Evolutionary conservation across 1,140 invertebrate genomes (phyloP).

Genomic region (Agrilus planipennis): DNA sequence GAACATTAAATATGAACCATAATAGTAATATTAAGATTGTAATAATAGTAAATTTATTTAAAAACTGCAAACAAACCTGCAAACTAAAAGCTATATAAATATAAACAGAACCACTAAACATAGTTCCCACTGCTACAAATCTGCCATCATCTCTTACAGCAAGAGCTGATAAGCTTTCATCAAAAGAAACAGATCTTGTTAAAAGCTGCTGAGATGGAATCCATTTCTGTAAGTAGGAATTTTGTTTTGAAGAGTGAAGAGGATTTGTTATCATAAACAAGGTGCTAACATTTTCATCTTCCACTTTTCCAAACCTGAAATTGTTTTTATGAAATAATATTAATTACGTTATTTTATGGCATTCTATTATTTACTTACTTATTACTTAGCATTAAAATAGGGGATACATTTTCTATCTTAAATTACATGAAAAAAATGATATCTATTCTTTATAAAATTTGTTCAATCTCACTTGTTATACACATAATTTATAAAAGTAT

Average conservation of each 20-base stretch:
- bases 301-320: slow-evolving; percentile 55
- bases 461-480: too few species aligned
- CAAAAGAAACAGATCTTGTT: slow-evolving; percentile 41
- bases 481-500: too few species aligned
- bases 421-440: too few species aligned
- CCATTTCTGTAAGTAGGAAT: slow-evolving; percentile 64
- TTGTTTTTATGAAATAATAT: slow-evolving; percentile 16
- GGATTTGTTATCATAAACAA: slow-evolving; percentile 79
- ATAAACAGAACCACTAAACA: slow-evolving; percentile 81
- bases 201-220: slow-evolving; percentile 44
- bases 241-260: slow-evolving; percentile 51
- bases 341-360: slow-evolving; percentile 6
- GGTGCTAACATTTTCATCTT: slow-evolving; percentile 50
- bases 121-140: slow-evolving; percentile 84
- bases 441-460: too few species aligned
- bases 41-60: slow-evolving; percentile 10
- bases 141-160: slow-evolving; percentile 82
- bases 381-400: too few species aligned
- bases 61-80: slow-evolving; percentile 61
- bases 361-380: too few species aligned
- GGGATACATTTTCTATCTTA: too few species aligned
- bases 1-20: neutral
- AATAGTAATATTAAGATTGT: too few species aligned
- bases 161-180: slow-evolving; percentile 71
- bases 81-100: slow-evolving; percentile 88